phyloP scores from a whole-genome alignment of 2,113 vertebrate species.

The Psophia crepitans region DNA sequence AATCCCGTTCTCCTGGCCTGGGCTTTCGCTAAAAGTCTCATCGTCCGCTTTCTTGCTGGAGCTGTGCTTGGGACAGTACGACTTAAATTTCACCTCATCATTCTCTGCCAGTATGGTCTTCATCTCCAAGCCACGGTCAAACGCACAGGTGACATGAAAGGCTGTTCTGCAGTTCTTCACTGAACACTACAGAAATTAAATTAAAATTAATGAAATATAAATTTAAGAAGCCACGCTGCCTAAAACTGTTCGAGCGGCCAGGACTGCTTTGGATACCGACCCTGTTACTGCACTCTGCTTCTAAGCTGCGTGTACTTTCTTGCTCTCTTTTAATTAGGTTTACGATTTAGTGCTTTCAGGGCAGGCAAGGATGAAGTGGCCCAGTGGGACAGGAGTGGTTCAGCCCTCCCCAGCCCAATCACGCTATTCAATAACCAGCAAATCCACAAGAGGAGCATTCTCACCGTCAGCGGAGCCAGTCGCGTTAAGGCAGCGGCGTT shows the following conservation, averaged over 20 bases:
- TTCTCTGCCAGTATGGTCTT: constrained; percentile 92
- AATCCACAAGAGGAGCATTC: background rate
- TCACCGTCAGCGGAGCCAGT: background rate
- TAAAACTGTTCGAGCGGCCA: fast-evolving
- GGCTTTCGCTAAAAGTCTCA: constrained; percentile 50
- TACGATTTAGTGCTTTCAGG: background rate
- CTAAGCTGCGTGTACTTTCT: background rate
- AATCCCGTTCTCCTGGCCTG: constrained; percentile 53
- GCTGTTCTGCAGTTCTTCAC: constrained; percentile 94
- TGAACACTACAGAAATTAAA: constrained; percentile 81
- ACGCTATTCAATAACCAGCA: background rate
- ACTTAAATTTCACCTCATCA: constrained; percentile 97
- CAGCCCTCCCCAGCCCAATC: background rate
- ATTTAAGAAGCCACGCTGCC: background rate
- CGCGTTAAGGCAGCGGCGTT: background rate
- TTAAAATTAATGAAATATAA: background rate
- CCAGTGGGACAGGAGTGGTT: background rate
- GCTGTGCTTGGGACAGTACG: constrained; percentile 93
- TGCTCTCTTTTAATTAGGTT: background rate
- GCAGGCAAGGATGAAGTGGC: background rate
- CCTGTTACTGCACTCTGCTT: fast-evolving
- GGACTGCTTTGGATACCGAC: background rate
- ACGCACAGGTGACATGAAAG: constrained; percentile 95
- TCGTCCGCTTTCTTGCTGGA: constrained; percentile 60
- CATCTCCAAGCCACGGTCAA: constrained; percentile 89